phyloP scores from a whole-genome alignment of 2,888 invertebrate species.

The Lordiphosa fenestrarum region DNA sequence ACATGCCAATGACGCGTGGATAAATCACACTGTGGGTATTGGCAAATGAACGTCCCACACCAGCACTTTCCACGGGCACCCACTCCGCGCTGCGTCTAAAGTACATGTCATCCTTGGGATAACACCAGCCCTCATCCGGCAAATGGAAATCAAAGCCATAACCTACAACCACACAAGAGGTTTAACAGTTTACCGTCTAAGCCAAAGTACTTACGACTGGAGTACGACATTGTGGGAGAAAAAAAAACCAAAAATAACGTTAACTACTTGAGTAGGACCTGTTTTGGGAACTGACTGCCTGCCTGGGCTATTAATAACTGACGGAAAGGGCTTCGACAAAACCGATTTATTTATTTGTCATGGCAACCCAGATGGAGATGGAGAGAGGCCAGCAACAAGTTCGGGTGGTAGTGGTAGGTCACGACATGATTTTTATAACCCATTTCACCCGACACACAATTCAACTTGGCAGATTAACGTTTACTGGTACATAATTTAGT shows the following conservation, averaged over 20 bases:
- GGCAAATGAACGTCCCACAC: conserved; percentile 69
- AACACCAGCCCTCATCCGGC: conserved; percentile 87
- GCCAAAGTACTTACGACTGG: conserved; percentile 48
- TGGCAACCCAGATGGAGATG: conserved; percentile 41
- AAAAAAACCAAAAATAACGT: conserved; percentile 3
- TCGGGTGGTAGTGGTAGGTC: conserved; percentile 25
- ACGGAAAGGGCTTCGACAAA: conserved; percentile 53
- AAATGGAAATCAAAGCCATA: conserved; percentile 75
- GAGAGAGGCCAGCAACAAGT: conserved; percentile 47
- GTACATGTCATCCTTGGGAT: conserved; percentile 88
- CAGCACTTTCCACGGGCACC: conserved; percentile 82
- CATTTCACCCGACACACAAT: conserved; percentile 14
- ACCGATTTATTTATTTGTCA: conserved; percentile 50
- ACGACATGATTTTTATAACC: conserved; percentile 40
- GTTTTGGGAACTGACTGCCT: conserved; percentile 19
- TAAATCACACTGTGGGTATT: conserved; percentile 83
- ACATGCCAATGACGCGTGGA: conserved; percentile 87
- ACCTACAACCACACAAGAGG: conserved; percentile 27
- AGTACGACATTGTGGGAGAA: conserved; percentile 46
- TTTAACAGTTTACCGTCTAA: too few species aligned
- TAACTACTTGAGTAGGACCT: neutral
- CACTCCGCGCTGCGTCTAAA: conserved; percentile 88
- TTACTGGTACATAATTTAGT: conserved; percentile 38
- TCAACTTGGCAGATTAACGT: conserved; percentile 13
- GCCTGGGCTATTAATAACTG: conserved; percentile 24